A percentile compares a stretch with the other conserved stretches of the same genome.
Evolutionary conservation across 2,797 vertebrate genomes (phyloP).

Genomic region (Gallirallus australis): DNA sequence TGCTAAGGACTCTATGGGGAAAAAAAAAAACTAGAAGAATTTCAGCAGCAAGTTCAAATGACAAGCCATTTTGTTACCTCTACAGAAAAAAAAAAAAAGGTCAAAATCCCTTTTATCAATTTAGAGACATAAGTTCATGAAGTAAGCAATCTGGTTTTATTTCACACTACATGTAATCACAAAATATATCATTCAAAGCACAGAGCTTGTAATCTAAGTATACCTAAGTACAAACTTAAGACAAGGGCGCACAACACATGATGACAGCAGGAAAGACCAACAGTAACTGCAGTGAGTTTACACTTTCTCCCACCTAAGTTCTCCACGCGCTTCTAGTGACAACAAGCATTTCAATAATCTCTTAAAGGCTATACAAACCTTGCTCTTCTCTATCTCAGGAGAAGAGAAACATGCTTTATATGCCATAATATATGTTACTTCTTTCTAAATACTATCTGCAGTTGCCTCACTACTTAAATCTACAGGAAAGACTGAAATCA

Average conservation of each 20-base stretch:
- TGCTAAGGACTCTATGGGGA: background rate
- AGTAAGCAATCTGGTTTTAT: background rate
- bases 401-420: background rate
- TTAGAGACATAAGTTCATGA: background rate
- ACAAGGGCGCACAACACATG: accelerated
- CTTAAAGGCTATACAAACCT: background rate
- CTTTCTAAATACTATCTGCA: background rate
- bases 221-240: background rate
- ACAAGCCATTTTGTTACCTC: background rate
- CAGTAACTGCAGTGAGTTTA: background rate
- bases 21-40: background rate
- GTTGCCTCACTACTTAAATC: background rate
- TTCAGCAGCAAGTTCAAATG: background rate
- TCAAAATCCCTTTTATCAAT: background rate
- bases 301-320: background rate
- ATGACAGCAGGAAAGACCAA: background rate
- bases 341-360: background rate
- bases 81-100: background rate
- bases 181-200: background rate
- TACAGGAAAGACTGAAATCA: background rate
- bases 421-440: background rate
- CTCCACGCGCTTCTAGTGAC: background rate
- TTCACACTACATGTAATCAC: background rate
- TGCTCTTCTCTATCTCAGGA: background rate
- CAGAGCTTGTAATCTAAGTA: background rate